phyloP scores from a whole-genome alignment of 35 echinoderm and acorn worm genomes.

The Apostichopus californicus region DNA sequence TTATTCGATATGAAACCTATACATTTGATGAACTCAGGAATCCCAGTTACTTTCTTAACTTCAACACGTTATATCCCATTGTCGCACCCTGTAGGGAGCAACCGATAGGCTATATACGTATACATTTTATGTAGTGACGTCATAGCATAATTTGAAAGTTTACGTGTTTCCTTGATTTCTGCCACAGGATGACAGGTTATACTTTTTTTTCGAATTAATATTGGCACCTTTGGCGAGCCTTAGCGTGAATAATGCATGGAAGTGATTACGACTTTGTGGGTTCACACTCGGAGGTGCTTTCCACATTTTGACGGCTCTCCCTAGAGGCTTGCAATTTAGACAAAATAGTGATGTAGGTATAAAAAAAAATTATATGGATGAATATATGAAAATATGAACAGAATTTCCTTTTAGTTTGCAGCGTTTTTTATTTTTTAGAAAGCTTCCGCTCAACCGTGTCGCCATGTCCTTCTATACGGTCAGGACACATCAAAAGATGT shows the following conservation, averaged over 20 bases:
- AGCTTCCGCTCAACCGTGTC: no score
- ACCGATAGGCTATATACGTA: no score
- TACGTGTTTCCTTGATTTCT: background rate
- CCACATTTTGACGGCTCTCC: background rate
- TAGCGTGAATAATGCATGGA: constrained; percentile 45
- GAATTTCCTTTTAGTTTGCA: no score
- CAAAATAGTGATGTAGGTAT: background rate
- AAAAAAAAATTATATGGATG: background rate
- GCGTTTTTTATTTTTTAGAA: no score
- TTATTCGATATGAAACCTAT: no score
- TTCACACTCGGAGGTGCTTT: background rate
- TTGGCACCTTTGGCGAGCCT: constrained; percentile 13
- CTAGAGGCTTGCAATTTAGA: background rate
- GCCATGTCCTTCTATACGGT: no score
- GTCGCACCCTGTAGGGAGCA: no score
- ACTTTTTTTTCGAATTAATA: constrained; percentile 19
- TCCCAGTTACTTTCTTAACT: no score
- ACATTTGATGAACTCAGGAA: no score
- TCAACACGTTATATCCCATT: no score
- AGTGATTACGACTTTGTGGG: background rate
- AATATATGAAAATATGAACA: background rate
- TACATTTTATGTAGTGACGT: background rate
- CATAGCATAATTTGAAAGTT: background rate
- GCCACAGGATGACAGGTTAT: constrained; percentile 15
- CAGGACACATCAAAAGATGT: no score